A percentile compares a stretch with the other conserved stretches of the same genome.
Conservation (phyloP, 2,888 invertebrate species). For the Lithophane leautieri region DNA sequence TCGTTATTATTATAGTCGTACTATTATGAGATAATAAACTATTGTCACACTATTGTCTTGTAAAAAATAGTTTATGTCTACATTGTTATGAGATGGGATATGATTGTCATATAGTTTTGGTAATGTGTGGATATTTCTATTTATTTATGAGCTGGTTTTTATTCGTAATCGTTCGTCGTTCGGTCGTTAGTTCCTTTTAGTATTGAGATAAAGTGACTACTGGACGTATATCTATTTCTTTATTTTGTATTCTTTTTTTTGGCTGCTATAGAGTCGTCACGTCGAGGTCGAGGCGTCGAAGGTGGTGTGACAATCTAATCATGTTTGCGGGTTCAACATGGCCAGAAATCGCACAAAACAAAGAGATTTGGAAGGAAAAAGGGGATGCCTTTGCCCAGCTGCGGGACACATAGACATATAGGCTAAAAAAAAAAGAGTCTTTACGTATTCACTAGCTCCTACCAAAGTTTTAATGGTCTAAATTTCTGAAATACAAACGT, state of each 20-base stretch:
- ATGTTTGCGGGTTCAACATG: too few species aligned
- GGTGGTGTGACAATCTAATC: too few species aligned
- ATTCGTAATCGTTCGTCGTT: background rate
- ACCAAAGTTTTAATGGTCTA: background rate
- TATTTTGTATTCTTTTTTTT: background rate
- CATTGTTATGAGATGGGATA: conserved; percentile 1
- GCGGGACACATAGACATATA: too few species aligned
- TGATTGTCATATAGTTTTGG: conserved; percentile 14
- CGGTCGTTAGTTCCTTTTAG: too few species aligned
- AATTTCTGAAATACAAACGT: background rate
- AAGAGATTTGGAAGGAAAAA: too few species aligned
- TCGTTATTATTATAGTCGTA: conserved; percentile 51
- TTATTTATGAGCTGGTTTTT: background rate
- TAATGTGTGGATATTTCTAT: conserved; percentile 7
- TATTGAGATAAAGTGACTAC: background rate
- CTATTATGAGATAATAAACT: conserved; percentile 38
- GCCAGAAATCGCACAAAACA: too few species aligned
- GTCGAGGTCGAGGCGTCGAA: too few species aligned
- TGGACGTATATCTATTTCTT: background rate
- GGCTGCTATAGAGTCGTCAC: background rate
- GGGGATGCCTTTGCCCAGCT: too few species aligned
- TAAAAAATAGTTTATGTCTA: conserved; percentile 49
- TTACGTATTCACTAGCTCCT: background rate
- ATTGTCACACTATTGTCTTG: conserved; percentile 31
- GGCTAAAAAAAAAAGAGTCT: too few species aligned